Percentiles rank a stretch among this genome's conserved stretches.
Evolutionary conservation across 92 coral and sea anemone species (phyloP).

Genomic region (Phenganax stokvisi): DNA sequence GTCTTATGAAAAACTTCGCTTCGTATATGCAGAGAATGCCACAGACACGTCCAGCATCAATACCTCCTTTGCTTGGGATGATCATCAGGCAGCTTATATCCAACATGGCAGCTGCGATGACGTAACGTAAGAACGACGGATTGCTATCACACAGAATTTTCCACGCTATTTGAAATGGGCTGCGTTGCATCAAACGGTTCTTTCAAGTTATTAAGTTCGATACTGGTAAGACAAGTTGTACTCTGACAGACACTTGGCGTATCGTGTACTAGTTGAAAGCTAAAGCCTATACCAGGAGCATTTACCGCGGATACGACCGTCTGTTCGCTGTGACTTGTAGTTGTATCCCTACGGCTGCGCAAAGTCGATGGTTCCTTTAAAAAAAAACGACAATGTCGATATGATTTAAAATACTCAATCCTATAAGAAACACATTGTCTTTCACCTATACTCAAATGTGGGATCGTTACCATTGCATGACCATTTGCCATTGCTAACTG

Average conservation of each 20-base stretch:
- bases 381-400: too few relatives aligned
- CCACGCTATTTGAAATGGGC: neutral
- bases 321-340: conserved; percentile 13
- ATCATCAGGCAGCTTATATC: too few relatives aligned
- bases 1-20: too few relatives aligned
- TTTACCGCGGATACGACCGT: neutral
- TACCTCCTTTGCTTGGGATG: too few relatives aligned
- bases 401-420: too few relatives aligned
- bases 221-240: neutral
- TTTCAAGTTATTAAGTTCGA: neutral
- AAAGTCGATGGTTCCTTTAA: too few relatives aligned
- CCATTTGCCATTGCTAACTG: neutral
- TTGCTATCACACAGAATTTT: neutral
- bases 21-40: too few relatives aligned
- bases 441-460: neutral
- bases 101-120: too few relatives aligned
- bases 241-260: neutral
- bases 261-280: neutral
- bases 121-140: too few relatives aligned
- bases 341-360: too few relatives aligned
- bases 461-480: neutral
- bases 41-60: too few relatives aligned
- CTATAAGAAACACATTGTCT: too few relatives aligned
- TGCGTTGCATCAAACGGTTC: neutral
- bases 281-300: neutral